These are phyloP conservation scores for Telmatochromis sp. DNA, from an alignment of 2,113 vertebrate species.

Conservation along the genomic window DNA sequence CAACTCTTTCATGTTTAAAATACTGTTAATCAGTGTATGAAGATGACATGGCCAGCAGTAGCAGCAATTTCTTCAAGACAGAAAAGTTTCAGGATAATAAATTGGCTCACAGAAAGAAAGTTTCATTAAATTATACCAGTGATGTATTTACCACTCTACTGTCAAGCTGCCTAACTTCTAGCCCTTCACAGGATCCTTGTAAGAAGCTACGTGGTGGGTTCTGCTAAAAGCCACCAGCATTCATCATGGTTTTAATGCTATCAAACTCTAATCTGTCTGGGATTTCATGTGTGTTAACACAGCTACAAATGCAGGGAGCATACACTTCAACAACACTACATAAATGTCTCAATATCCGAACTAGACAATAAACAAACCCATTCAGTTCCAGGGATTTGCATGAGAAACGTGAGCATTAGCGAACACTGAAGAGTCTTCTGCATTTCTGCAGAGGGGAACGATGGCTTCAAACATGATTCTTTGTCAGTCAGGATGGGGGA, in stretches of 20 bases:
- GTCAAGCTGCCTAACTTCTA: background rate
- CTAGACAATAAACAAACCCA: conserved; percentile 71
- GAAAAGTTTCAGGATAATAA: background rate
- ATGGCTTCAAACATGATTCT: conserved; percentile 64
- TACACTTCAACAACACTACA: conserved; percentile 67
- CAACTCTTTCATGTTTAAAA: background rate
- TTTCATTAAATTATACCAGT: background rate
- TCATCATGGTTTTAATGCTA: conserved; percentile 58
- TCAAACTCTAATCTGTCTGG: conserved; percentile 70
- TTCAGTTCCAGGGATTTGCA: conserved; percentile 73
- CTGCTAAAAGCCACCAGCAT: conserved; percentile 49
- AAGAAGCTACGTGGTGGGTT: conserved; percentile 8
- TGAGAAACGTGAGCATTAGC: conserved; percentile 68
- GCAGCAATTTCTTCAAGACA: background rate
- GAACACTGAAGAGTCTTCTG: conserved; percentile 50
- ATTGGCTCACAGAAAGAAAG: background rate
- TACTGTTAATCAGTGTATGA: fast-evolving
- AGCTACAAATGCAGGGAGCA: conserved; percentile 57
- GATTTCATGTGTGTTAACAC: conserved; percentile 73
- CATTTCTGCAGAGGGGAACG: conserved; percentile 39
- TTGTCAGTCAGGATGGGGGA: conserved; percentile 55
- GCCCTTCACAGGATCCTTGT: background rate
- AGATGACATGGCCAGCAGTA: background rate
- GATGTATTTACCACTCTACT: conserved; percentile 8
- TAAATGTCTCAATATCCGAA: conserved; percentile 70